Evolutionary conservation across 2,113 vertebrate genomes (phyloP).

Genomic region (Rhea pennata): DNA sequence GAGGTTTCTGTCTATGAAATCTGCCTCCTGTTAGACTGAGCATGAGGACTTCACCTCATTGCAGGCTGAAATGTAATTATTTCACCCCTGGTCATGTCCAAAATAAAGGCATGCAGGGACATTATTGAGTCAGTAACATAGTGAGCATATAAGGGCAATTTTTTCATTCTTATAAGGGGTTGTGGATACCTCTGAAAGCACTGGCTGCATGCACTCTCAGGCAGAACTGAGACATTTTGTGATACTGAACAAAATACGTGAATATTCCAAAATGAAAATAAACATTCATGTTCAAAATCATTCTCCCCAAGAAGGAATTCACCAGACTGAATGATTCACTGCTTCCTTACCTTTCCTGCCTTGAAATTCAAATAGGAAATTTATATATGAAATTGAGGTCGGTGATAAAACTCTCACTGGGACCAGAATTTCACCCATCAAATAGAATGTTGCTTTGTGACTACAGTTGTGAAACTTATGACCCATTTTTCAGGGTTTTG

Average conservation of each 20-base stretch:
- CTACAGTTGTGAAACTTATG: neutral
- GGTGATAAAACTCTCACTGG: neutral
- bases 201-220: neutral
- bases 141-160: neutral
- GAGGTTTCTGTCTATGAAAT: neutral
- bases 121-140: neutral
- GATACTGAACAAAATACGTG: neutral
- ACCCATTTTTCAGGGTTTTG: neutral
- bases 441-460: neutral
- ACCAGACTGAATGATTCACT: neutral
- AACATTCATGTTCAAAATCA: neutral
- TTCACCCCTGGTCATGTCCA: neutral
- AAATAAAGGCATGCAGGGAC: neutral
- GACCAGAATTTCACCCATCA: neutral
- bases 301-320: neutral
- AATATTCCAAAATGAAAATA: neutral
- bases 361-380: neutral
- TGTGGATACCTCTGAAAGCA: neutral
- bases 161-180: accelerated
- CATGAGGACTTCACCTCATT: neutral
- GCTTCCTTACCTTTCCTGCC: neutral
- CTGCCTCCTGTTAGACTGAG: neutral
- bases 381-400: neutral
- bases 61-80: conserved; percentile 16
- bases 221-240: neutral